These are phyloP conservation scores for Pachyramphus minor DNA, from an alignment of 2,113 vertebrate genomes.

Conservation along the genomic window DNA sequence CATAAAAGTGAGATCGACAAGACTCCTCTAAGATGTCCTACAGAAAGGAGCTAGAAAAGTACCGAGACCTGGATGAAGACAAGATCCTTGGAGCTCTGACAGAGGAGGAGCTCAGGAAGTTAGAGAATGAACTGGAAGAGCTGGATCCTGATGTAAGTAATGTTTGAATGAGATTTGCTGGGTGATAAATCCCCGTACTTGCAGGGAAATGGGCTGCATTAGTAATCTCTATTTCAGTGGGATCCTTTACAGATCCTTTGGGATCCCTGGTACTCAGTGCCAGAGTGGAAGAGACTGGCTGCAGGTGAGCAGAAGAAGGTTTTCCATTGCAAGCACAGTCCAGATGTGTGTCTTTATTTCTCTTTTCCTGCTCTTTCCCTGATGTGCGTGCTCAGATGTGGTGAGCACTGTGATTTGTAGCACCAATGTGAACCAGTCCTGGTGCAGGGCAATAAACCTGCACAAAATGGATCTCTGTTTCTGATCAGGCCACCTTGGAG, in stretches of 20 bases:
- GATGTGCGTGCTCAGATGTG: accelerated
- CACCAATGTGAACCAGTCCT: background rate
- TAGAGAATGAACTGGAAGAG: slow-evolving; percentile 94
- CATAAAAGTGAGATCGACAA: background rate
- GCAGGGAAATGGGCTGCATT: background rate
- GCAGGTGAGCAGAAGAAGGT: background rate
- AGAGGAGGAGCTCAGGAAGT: slow-evolving; percentile 88
- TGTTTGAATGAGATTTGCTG: background rate
- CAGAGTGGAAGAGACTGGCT: background rate
- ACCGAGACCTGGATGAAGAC: slow-evolving; percentile 94
- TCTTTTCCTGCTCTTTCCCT: background rate
- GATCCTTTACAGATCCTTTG: background rate
- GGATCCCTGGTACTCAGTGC: background rate
- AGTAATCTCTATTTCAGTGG: background rate
- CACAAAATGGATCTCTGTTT: background rate
- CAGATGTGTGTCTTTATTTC: background rate
- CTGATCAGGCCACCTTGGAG: background rate
- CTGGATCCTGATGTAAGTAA: slow-evolving; percentile 93
- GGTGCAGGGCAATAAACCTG: background rate
- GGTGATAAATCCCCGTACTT: background rate
- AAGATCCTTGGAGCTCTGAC: slow-evolving; percentile 91
- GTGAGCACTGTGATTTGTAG: background rate
- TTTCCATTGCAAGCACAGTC: background rate
- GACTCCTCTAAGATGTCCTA: slow-evolving; percentile 80
- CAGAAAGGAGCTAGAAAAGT: slow-evolving; percentile 94